Evolutionary conservation across 2,797 vertebrate species (phyloP).

Genomic region (Trachops cirrhosus): DNA sequence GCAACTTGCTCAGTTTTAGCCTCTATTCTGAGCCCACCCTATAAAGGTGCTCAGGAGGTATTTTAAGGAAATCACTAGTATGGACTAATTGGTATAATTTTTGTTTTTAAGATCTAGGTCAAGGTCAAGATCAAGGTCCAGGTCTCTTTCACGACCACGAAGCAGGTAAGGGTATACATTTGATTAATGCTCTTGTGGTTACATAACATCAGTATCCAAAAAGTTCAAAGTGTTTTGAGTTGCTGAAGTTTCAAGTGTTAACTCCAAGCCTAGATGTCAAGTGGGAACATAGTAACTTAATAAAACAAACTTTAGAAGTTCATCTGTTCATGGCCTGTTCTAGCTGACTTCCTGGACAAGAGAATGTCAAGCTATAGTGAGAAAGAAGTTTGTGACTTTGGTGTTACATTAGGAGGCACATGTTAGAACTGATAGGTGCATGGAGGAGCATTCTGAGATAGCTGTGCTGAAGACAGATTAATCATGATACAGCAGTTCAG

Average conservation of each 20-base stretch:
- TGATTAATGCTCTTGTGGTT: conserved; percentile 3
- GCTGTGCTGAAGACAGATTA: neutral
- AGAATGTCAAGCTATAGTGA: neutral
- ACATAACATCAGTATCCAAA: conserved; percentile 71
- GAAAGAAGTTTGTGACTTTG: neutral
- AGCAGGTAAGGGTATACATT: conserved; percentile 85
- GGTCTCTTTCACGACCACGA: conserved; percentile 86
- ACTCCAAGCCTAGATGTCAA: neutral
- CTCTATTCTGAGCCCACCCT: neutral
- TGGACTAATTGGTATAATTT: neutral
- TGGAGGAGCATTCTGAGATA: neutral
- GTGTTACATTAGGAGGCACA: neutral
- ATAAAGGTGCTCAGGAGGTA: neutral
- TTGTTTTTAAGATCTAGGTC: conserved; percentile 83
- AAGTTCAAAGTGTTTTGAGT: conserved; percentile 64
- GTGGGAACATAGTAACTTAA: neutral
- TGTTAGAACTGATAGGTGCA: neutral
- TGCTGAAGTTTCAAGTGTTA: conserved; percentile 10
- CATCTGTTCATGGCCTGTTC: neutral
- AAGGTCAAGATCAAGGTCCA: conserved; percentile 86
- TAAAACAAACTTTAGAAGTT: conserved; percentile 5
- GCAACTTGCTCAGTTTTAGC: neutral
- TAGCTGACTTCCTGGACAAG: conserved; percentile 7
- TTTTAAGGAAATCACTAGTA: neutral
- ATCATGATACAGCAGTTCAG: neutral